Percentiles rank a stretch among this genome's conserved stretches.
These are phyloP conservation scores for Diphyllodes magnificus DNA, from an alignment of 2,113 vertebrate species.

Conservation along the genomic window DNA sequence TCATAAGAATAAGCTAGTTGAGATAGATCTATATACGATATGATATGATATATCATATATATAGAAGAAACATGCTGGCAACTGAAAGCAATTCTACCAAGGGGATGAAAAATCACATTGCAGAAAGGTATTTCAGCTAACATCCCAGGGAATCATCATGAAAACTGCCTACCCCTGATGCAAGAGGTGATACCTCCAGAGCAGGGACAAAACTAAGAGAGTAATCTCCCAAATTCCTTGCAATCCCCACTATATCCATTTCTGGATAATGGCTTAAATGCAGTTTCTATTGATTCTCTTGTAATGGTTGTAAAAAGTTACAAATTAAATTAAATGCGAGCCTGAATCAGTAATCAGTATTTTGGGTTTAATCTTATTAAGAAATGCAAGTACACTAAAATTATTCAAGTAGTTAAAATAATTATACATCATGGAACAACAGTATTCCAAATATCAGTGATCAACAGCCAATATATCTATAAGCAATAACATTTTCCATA, in stretches of 20 bases:
- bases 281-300: background rate
- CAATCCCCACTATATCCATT: background rate
- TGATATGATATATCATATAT: background rate
- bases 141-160: background rate
- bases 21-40: background rate
- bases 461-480: background rate
- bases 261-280: background rate
- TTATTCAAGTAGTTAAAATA: background rate
- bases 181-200: background rate
- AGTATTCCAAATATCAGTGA: background rate
- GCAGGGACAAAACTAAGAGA: background rate
- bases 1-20: background rate
- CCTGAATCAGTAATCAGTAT: background rate
- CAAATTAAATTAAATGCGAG: background rate
- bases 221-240: background rate
- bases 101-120: background rate
- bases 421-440: background rate
- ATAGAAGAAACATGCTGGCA: background rate
- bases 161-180: background rate
- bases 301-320: background rate
- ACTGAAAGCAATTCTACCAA: background rate
- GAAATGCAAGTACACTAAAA: background rate
- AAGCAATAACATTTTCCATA: constrained; percentile 56
- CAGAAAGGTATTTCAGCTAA: background rate
- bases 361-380: background rate